Conservation (phyloP, 2,888 invertebrate genomes). For the Drosophila greeni region DNA sequence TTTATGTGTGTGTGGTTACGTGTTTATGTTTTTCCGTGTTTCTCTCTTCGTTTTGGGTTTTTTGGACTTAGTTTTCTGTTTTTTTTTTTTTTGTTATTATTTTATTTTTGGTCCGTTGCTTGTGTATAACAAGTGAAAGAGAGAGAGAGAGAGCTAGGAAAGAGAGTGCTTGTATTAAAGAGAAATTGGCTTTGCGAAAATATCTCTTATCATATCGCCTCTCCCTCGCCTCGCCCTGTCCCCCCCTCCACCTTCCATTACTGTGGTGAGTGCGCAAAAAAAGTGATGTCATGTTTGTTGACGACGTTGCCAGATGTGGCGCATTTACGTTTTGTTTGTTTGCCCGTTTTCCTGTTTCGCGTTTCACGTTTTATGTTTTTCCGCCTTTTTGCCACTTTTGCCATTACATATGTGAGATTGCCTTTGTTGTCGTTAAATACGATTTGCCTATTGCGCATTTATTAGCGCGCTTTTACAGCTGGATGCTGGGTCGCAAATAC, state of each 20-base stretch:
- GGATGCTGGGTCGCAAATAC: slow-evolving; percentile 24
- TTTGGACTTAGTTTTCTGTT: slow-evolving; percentile 7
- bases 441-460: slow-evolving; percentile 32
- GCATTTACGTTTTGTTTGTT: slow-evolving; percentile 37
- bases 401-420: slow-evolving; percentile 22
- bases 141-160: slow-evolving; percentile 7
- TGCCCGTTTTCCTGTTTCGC: slow-evolving; percentile 13
- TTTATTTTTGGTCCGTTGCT: slow-evolving; percentile 65
- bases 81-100: slow-evolving; percentile 44
- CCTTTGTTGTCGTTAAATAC: slow-evolving; percentile 7
- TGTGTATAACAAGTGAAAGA: slow-evolving; percentile 53
- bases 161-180: slow-evolving; percentile 10
- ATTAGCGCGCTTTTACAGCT: slow-evolving; percentile 25
- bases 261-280: slow-evolving; percentile 72
- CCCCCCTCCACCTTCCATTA: slow-evolving; percentile 43
- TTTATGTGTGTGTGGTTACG: slow-evolving; percentile 62
- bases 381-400: slow-evolving; percentile 26
- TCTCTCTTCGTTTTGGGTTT: slow-evolving; percentile 12
- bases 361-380: slow-evolving; percentile 16
- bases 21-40: slow-evolving; percentile 63
- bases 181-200: slow-evolving; percentile 19
- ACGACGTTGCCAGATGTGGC: slow-evolving; percentile 69
- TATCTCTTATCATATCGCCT: slow-evolving; percentile 7
- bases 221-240: slow-evolving; percentile 24
- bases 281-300: slow-evolving; percentile 76